Percentiles rank a stretch among this genome's conserved stretches.
Conservation (phyloP, 2,797 vertebrate genomes). For the Scolopax bukidnonensis region DNA sequence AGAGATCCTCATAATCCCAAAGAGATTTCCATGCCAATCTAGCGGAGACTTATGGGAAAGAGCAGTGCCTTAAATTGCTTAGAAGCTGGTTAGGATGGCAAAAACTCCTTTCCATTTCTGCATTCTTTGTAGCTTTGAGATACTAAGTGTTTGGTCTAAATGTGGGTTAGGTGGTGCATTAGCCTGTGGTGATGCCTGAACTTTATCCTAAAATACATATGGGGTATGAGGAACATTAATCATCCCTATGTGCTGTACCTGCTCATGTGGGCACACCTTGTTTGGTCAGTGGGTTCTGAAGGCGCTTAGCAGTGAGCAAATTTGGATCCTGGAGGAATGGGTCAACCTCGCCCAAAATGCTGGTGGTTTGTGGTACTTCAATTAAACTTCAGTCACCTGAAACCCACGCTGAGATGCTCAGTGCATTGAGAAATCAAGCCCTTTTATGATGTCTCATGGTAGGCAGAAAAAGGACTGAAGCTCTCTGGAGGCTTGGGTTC, state of each 20-base stretch:
- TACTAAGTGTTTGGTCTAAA: neutral
- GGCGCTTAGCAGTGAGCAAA: neutral
- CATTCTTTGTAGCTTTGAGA: constrained; percentile 13
- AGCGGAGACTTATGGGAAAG: neutral
- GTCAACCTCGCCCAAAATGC: neutral
- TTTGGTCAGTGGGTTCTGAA: neutral
- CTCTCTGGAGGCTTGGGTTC: neutral
- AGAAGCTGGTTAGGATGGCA: neutral
- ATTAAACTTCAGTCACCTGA: neutral
- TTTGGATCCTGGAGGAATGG: neutral
- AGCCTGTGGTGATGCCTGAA: neutral
- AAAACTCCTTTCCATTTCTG: constrained; percentile 6
- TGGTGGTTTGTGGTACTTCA: neutral
- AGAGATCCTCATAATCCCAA: neutral
- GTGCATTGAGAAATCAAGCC: neutral
- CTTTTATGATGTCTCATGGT: neutral
- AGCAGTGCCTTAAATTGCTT: neutral
- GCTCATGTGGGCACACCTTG: neutral
- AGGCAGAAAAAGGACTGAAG: neutral
- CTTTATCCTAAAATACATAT: neutral
- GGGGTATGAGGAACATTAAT: neutral
- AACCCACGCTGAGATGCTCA: neutral
- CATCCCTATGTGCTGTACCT: neutral
- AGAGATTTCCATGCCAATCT: neutral
- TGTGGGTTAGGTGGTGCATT: neutral